Evolutionary conservation across 1,140 invertebrate species (phyloP).

Genomic region (Oscheius sp.): DNA sequence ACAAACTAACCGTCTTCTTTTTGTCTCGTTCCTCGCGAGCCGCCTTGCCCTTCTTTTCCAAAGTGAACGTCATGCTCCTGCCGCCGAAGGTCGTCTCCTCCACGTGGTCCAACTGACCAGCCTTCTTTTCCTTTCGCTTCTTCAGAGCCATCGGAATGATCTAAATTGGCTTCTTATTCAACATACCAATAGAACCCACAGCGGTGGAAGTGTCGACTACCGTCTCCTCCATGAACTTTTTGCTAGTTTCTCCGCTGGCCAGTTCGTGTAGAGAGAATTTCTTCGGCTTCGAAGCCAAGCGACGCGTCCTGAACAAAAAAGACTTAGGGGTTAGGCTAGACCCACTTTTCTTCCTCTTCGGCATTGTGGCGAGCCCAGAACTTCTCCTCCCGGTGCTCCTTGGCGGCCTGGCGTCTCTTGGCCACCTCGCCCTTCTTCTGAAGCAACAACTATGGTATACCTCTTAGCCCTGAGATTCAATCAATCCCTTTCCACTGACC

Average conservation of each 20-base stretch:
- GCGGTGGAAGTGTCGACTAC: neutral
- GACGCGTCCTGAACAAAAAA: conserved; percentile 1
- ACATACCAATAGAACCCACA: neutral
- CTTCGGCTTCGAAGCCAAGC: conserved; percentile 15
- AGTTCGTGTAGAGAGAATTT: conserved; percentile 28
- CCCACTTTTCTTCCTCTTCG: conserved; percentile 15
- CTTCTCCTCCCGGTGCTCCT: no score
- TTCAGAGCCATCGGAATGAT: neutral
- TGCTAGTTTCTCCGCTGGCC: conserved; percentile 25
- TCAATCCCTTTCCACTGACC: no score
- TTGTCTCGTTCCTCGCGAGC: conserved; percentile 19
- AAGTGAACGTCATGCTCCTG: conserved; percentile 48
- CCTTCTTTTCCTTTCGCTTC: neutral
- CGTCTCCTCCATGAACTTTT: conserved; percentile 27
- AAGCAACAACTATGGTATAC: no score
- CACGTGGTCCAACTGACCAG: conserved; percentile 20
- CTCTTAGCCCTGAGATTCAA: no score
- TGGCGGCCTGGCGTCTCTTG: no score
- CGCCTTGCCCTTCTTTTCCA: conserved; percentile 29
- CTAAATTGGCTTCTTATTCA: conserved; percentile 14
- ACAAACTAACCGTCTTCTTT: neutral
- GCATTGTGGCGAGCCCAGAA: no score
- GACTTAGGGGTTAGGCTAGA: no score
- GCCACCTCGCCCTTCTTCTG: no score
- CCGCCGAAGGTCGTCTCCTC: conserved; percentile 48